Base-by-base conservation (phyloP, 2,113 vertebrate species). In the Rafetus swinhoei region DNA sequence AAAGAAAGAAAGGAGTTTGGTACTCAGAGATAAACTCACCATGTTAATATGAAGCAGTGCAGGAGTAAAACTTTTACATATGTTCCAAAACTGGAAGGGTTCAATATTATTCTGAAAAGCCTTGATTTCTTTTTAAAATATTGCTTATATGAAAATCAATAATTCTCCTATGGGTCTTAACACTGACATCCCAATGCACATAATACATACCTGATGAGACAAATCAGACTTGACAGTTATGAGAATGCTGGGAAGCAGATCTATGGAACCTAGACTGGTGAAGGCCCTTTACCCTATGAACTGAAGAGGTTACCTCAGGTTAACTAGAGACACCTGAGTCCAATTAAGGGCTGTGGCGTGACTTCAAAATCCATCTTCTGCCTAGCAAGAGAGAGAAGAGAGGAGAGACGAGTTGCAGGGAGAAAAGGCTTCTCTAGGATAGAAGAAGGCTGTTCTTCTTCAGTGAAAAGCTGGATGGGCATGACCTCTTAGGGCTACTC, bases 11-110 rank as follows among this genome's bases (percentile, higher is more conserved):
- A 94, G 89, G 90, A 82, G 92, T 95, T 97, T 97, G 90, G 91
- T 95, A 96, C 94, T 96, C 79, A 62, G 93, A 97, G 95, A 97
- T 97, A 97, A 97, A 97, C 89, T 90, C 82, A 94, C 83, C 84
- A 77, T 93, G 88, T 90, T 96, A 90, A 97, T 96, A 91, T 88
- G 85, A 88, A 92, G 92, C 84, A 93, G 60, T 88, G 93, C 77
- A 69, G 50, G 92, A 94, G 94, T 89, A 93, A 95, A 97, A 74
- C 60, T 72, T 83, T 96, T 86, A 89, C 79, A 93, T 88, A 96
- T 92, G 86, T 25, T 50, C 32, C 92, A 92, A 87, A 95, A 88
- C 79, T 92, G 92, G 87, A 90, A 72, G 14, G 86, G 86, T 92
- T 90, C 87, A 84, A 65, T 92, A 62, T 62, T 0, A 0, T 74